Percentiles rank a stretch among this genome's conserved stretches.
Evolutionary conservation across 2,113 vertebrate species (phyloP).

Genomic region (Scomber colias): DNA sequence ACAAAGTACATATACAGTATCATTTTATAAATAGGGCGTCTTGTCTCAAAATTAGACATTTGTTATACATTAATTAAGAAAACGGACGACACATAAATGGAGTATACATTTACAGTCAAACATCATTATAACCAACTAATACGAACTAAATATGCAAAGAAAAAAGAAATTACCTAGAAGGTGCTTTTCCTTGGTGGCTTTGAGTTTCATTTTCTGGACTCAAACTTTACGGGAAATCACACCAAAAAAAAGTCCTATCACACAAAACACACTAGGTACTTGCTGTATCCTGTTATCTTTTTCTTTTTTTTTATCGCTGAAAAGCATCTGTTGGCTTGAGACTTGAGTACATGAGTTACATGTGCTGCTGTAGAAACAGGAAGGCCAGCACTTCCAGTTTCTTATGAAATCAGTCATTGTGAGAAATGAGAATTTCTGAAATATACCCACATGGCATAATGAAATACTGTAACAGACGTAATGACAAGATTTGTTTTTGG

Average conservation of each 20-base stretch:
- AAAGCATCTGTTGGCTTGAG: conserved; percentile 39
- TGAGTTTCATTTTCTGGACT: not conserved
- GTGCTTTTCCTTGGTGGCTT: too few species aligned
- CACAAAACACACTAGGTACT: not conserved
- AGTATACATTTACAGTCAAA: not conserved
- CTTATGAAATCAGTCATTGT: conserved; percentile 57
- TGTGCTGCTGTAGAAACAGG: conserved; percentile 55
- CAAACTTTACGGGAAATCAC: not conserved
- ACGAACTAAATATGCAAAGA: not conserved
- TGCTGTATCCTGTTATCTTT: conserved; percentile 13
- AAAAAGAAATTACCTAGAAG: not conserved
- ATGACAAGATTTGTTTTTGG: not conserved
- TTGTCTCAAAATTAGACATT: conserved; percentile 5
- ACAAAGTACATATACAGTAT: conserved; percentile 6
- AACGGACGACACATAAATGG: too few species aligned
- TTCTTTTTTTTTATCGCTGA: conserved; percentile 7
- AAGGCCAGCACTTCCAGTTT: conserved; percentile 57
- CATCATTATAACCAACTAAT: not conserved
- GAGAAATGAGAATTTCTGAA: conserved; percentile 50
- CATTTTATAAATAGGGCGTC: not conserved
- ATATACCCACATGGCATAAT: not conserved
- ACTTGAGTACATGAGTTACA: not conserved
- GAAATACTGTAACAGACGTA: not conserved
- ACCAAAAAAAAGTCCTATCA: not conserved
- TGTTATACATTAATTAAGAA: not conserved